A percentile compares a stretch with the other conserved stretches of the same genome.
Evolutionary conservation across 2,113 vertebrate genomes (phyloP).

Genomic region (Gopherus flavomarginatus): DNA sequence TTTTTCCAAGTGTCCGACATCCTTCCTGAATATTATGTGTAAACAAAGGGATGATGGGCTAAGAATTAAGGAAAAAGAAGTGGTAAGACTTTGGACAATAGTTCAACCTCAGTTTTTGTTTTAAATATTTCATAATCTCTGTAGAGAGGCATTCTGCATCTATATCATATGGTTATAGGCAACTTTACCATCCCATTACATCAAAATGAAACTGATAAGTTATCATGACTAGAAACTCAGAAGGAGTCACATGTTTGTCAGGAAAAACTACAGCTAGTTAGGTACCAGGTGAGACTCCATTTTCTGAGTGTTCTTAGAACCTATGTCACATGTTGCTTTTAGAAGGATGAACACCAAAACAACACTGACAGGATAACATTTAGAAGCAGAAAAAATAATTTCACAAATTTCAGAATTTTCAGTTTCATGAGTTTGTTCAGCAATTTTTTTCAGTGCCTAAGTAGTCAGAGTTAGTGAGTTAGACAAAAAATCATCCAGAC

Average conservation of each 20-base stretch:
- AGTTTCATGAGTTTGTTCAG: no score
- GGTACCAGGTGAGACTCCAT: not conserved
- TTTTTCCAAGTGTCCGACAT: slow-evolving; percentile 88
- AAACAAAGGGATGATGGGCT: slow-evolving; percentile 95
- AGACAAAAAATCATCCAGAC: no score
- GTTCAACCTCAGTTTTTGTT: not conserved
- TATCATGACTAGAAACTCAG: not conserved
- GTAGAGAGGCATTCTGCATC: not conserved
- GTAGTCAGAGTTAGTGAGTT: no score
- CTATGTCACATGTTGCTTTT: no score
- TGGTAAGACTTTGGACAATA: not conserved
- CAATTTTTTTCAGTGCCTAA: no score
- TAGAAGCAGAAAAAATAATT: no score
- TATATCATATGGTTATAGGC: not conserved
- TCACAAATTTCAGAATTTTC: no score
- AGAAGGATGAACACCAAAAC: no score
- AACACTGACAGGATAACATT: no score
- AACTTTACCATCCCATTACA: not conserved
- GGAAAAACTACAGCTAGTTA: not conserved
- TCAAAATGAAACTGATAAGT: not conserved
- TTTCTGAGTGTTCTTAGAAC: not conserved
- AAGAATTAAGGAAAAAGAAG: not conserved
- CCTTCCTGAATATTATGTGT: slow-evolving; percentile 92
- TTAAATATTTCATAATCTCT: not conserved
- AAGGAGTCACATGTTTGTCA: not conserved